Percentiles rank a stretch among this genome's conserved stretches.
Evolutionary conservation across 2,888 invertebrate genomes (phyloP).

Genomic region (Cryptus armator): DNA sequence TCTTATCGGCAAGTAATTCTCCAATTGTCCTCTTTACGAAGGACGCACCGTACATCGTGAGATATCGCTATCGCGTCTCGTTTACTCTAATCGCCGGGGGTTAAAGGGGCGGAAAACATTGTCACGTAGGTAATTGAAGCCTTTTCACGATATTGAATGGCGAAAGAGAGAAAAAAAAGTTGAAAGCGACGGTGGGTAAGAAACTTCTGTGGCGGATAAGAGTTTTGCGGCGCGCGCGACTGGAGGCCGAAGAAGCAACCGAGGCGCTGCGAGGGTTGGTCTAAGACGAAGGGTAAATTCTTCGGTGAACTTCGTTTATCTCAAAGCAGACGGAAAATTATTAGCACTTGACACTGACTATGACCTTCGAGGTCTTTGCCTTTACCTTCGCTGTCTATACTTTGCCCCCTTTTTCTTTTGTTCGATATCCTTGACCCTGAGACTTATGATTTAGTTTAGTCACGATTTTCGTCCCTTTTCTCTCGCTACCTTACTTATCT

Average conservation of each 20-base stretch:
- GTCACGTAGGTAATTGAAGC: slow-evolving; percentile 36
- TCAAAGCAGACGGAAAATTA: slow-evolving; percentile 59
- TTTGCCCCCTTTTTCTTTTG: not conserved
- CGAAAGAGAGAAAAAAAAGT: slow-evolving; percentile 19
- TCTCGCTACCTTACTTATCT: slow-evolving; percentile 14
- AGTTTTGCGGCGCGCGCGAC: slow-evolving; percentile 4
- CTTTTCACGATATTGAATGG: slow-evolving; percentile 35
- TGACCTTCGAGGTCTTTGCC: slow-evolving; percentile 44
- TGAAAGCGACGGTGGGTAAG: slow-evolving; percentile 1
- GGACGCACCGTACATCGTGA: not conserved
- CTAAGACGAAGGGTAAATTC: slow-evolving; percentile 48
- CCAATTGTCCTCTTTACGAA: no score
- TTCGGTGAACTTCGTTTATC: slow-evolving; percentile 62
- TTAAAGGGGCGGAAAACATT: not conserved
- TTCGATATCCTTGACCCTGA: not conserved
- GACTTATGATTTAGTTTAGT: not conserved
- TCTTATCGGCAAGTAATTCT: no score
- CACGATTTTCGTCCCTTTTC: not conserved
- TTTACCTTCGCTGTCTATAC: slow-evolving; percentile 24
- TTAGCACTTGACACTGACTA: slow-evolving; percentile 61
- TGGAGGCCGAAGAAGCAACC: not conserved
- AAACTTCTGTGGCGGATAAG: slow-evolving; percentile 42
- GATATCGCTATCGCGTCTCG: not conserved
- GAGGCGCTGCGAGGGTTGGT: slow-evolving; percentile 44
- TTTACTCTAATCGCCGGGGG: not conserved